Percentiles rank a stretch among this genome's conserved stretches.
phyloP scores from a whole-genome alignment of 2,888 invertebrate genomes.

The Ommatoiulus sabulosus region DNA sequence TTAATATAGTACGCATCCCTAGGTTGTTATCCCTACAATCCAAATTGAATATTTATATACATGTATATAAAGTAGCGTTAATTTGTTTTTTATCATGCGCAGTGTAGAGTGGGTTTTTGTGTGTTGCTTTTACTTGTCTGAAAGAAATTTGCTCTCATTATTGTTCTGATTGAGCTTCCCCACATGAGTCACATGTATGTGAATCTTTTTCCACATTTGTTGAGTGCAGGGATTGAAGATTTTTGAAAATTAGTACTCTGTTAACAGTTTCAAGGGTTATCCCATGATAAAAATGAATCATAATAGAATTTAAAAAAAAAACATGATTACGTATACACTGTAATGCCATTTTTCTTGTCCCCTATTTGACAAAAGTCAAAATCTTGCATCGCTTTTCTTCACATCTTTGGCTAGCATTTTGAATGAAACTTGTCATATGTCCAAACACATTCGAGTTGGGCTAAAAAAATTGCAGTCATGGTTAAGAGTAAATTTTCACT shows the following conservation, averaged over 20 bases:
- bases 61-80: conserved; percentile 9
- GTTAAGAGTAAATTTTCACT: too few relatives aligned
- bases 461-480: too few relatives aligned
- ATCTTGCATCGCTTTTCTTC: too few relatives aligned
- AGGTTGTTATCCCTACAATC: too few relatives aligned
- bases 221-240: not conserved
- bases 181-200: not conserved
- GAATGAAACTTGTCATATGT: not conserved
- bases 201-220: not conserved
- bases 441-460: too few relatives aligned
- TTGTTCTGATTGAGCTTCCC: not conserved
- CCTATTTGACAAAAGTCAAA: too few relatives aligned
- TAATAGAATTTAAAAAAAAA: not conserved
- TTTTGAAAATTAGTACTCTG: not conserved
- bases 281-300: not conserved
- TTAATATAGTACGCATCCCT: not conserved
- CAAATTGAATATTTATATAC: too few relatives aligned
- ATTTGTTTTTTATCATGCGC: not conserved
- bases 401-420: not conserved
- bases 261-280: not conserved
- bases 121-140: not conserved
- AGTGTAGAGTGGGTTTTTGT: not conserved
- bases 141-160: not conserved
- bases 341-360: not conserved
- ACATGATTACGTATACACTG: not conserved